These are phyloP conservation scores for Glyptemys insculpta DNA, from an alignment of 2,797 vertebrate genomes.

Conservation along the genomic window DNA sequence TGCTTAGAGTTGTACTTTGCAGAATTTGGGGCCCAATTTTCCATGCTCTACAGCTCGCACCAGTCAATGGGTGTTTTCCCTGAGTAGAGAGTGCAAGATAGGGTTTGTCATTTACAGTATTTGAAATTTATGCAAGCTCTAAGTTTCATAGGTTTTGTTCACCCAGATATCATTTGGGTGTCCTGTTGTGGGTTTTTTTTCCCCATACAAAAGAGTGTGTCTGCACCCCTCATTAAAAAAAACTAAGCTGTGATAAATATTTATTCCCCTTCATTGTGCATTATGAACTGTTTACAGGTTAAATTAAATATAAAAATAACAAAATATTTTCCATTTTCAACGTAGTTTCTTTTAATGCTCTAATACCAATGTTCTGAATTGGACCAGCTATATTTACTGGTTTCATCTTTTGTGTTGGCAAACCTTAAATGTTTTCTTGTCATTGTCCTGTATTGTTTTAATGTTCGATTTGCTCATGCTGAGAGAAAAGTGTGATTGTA, in stretches of 20 bases:
- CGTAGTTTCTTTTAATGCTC: constrained; percentile 61
- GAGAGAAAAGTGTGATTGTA: constrained; percentile 73
- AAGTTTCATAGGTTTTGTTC: constrained; percentile 61
- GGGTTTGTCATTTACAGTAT: constrained; percentile 43
- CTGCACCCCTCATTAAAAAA: constrained; percentile 75
- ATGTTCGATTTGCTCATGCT: constrained; percentile 71
- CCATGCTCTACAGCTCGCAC: constrained; percentile 39
- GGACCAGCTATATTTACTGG: constrained; percentile 68
- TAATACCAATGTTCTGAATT: constrained; percentile 53
- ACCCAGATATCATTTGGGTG: constrained; percentile 62
- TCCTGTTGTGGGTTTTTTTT: constrained; percentile 39
- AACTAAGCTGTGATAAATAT: constrained; percentile 76
- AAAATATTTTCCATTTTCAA: constrained; percentile 58
- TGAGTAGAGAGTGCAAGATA: constrained; percentile 59
- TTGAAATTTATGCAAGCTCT: constrained; percentile 66
- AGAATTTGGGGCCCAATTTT: constrained; percentile 40
- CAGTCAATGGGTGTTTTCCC: constrained; percentile 44
- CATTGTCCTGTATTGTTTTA: constrained; percentile 69
- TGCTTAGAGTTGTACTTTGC: constrained; percentile 50
- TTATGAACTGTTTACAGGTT: constrained; percentile 81
- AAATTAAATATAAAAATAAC: constrained; percentile 65
- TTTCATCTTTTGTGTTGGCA: constrained; percentile 69
- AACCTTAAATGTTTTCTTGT: constrained; percentile 65
- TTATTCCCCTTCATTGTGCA: constrained; percentile 76
- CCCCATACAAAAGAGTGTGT: constrained; percentile 66